phyloP scores from a whole-genome alignment of 2,888 invertebrate species.

The Pristionchus fissidentatus region DNA sequence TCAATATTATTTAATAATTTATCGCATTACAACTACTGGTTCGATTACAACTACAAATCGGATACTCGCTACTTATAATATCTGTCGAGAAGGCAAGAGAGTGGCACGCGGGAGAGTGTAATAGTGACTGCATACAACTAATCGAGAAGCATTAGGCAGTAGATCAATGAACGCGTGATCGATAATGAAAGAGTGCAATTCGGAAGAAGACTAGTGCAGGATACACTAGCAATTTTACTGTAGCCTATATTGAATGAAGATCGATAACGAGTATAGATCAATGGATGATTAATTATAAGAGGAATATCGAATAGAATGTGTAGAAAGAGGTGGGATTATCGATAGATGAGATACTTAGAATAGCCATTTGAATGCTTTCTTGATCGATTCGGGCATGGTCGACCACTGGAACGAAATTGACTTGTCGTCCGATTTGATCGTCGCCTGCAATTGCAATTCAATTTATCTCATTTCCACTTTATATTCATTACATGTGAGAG shows the following conservation, averaged over 20 bases:
- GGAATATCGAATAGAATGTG: conserved; percentile 15
- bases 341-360: conserved; percentile 51
- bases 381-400: conserved; percentile 63
- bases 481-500: too few species aligned
- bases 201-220: background rate
- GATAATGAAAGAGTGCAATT: conserved; percentile 18
- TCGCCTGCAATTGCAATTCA: conserved; percentile 64
- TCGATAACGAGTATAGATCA: conserved; percentile 33
- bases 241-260: conserved; percentile 28
- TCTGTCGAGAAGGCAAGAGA: conserved; percentile 25
- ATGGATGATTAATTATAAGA: conserved; percentile 33
- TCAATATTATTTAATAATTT: conserved; percentile 28
- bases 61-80: conserved; percentile 30
- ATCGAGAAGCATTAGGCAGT: conserved; percentile 41
- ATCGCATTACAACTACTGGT: conserved; percentile 8
- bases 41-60: background rate
- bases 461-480: too few species aligned
- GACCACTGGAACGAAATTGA: conserved; percentile 70
- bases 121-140: conserved; percentile 20
- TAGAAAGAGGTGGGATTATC: background rate
- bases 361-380: conserved; percentile 68
- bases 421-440: conserved; percentile 64
- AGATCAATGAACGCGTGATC: conserved; percentile 27
- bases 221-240: conserved; percentile 14
- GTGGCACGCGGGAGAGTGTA: conserved; percentile 37